These are phyloP conservation scores for Lindbergichthys nudifrons DNA, from an alignment of 2,797 vertebrate species.

Conservation along the genomic window DNA sequence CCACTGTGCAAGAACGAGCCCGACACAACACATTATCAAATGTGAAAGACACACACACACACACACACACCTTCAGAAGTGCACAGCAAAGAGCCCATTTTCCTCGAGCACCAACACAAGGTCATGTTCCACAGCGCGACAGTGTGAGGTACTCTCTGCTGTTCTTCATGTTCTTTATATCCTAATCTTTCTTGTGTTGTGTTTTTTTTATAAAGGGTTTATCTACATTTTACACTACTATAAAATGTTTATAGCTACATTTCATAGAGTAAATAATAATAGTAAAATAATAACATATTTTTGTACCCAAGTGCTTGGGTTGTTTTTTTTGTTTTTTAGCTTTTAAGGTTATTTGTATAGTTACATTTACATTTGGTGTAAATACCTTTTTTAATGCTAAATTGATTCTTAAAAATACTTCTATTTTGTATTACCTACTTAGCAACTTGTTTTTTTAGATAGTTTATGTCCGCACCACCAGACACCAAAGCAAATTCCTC, in stretches of 20 bases:
- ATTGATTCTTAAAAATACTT: no score
- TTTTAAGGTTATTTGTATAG: no score
- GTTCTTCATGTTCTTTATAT: neutral
- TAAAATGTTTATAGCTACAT: neutral
- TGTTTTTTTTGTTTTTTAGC: no score
- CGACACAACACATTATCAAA: neutral
- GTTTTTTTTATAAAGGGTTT: neutral
- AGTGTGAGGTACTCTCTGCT: conserved; percentile 20
- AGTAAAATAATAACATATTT: no score
- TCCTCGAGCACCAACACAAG: conserved; percentile 29
- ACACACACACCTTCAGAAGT: conserved; percentile 3
- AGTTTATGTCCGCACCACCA: no score
- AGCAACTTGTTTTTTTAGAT: no score
- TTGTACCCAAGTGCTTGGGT: no score
- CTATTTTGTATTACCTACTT: no score
- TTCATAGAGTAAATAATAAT: neutral
- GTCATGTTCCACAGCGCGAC: conserved; percentile 33
- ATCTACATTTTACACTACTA: neutral
- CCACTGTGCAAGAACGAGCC: conserved; percentile 23
- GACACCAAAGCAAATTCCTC: no score
- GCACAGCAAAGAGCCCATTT: conserved; percentile 25
- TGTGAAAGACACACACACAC: neutral
- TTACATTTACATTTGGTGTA: no score
- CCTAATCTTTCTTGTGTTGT: neutral
- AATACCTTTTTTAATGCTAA: no score